Percentiles rank a stretch among this genome's conserved stretches.
These are phyloP conservation scores for Australoheros scitulus DNA, from an alignment of 2,113 vertebrate genomes.

Conservation along the genomic window DNA sequence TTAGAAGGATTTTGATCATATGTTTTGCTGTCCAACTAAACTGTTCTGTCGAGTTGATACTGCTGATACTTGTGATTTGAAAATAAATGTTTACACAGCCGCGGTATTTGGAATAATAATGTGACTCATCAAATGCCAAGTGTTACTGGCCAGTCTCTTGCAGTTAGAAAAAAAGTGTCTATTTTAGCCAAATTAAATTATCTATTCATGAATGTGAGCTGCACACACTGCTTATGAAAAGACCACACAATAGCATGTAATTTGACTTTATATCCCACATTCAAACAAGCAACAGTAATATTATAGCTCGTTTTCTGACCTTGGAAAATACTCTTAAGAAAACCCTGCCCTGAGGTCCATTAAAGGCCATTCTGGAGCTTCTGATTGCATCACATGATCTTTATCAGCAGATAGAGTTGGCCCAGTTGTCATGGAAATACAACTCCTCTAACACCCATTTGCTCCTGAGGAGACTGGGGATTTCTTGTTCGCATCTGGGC, in stretches of 20 bases:
- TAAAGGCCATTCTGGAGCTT: background rate
- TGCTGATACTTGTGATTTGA: background rate
- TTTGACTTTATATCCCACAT: background rate
- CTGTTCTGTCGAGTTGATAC: background rate
- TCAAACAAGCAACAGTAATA: background rate
- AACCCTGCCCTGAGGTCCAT: background rate
- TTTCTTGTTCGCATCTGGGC: background rate
- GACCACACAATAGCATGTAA: background rate
- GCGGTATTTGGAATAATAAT: background rate
- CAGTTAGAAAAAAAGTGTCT: background rate
- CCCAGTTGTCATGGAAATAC: background rate
- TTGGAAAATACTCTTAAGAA: background rate
- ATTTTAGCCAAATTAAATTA: background rate
- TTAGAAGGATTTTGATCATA: background rate
- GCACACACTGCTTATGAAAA: background rate
- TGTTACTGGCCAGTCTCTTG: background rate
- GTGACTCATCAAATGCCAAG: no score
- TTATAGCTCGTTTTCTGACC: background rate
- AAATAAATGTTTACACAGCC: background rate
- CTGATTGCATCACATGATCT: constrained; percentile 1
- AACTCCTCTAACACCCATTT: background rate
- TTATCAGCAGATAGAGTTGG: background rate
- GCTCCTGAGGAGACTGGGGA: background rate
- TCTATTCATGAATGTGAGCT: background rate
- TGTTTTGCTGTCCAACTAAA: background rate